phyloP scores from a whole-genome alignment of 1,140 invertebrate species.

The Drosophila subobscura region DNA sequence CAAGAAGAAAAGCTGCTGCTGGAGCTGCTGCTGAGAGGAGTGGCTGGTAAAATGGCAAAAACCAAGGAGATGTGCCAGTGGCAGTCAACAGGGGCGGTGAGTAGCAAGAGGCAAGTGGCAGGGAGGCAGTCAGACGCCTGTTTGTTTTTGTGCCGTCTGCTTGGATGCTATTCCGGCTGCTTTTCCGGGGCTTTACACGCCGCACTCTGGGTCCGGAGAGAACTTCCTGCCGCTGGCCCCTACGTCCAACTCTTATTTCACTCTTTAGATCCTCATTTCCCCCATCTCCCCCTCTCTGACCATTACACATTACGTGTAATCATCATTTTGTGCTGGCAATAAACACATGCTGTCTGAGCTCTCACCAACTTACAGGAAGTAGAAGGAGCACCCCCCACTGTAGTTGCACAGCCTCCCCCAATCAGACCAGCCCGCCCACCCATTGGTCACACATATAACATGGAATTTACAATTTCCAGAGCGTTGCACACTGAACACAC shows the following conservation, averaged over 20 bases:
- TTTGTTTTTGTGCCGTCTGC: slow-evolving; percentile 70
- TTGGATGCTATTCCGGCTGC: slow-evolving; percentile 74
- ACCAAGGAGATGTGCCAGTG: slow-evolving; percentile 40
- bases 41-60: slow-evolving; percentile 32
- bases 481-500: slow-evolving; percentile 58
- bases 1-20: slow-evolving; percentile 23
- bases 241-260: not conserved
- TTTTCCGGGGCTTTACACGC: slow-evolving; percentile 68
- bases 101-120: not conserved
- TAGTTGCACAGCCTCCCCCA: slow-evolving; percentile 7
- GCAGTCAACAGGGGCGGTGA: too few species aligned
- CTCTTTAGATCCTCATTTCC: not conserved
- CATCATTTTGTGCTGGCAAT: slow-evolving; percentile 81
- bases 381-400: not conserved
- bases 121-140: slow-evolving; percentile 41
- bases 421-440: not conserved
- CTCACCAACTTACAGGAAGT: slow-evolving; percentile 30
- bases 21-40: slow-evolving; percentile 13
- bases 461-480: slow-evolving; percentile 79
- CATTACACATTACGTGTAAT: slow-evolving; percentile 78
- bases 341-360: slow-evolving; percentile 74
- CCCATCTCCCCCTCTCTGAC: slow-evolving; percentile 8
- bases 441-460: slow-evolving; percentile 39
- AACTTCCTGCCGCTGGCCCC: slow-evolving; percentile 18
- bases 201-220: slow-evolving; percentile 36